Conservation (phyloP, 2,797 vertebrate species). For the Typhlichthys subterraneus region DNA sequence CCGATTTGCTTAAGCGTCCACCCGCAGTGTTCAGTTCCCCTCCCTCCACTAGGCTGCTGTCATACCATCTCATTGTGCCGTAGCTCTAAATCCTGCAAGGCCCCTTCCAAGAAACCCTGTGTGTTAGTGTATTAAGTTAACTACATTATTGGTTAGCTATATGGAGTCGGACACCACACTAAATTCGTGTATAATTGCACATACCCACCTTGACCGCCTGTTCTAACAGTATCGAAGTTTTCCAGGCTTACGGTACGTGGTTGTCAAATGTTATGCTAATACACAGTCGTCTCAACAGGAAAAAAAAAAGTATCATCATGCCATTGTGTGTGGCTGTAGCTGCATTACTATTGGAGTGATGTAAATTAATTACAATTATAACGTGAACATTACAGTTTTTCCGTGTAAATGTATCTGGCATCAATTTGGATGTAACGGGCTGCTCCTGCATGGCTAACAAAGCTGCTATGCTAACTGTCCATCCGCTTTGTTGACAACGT, state of each 20-base stretch:
- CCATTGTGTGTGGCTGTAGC: constrained; percentile 22
- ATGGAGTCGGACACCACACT: not conserved
- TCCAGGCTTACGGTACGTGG: constrained; percentile 1
- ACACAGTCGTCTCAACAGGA: constrained; percentile 37
- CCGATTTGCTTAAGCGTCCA: constrained; percentile 43
- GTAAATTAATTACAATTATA: not conserved
- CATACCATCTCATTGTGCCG: constrained; percentile 32
- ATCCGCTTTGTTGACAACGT: constrained; percentile 78
- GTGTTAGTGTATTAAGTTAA: not conserved
- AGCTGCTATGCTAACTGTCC: constrained; percentile 63
- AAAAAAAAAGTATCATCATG: constrained; percentile 44
- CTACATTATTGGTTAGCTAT: not conserved
- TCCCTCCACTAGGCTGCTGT: constrained; percentile 47
- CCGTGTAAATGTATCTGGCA: constrained; percentile 12
- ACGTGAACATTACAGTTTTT: not conserved
- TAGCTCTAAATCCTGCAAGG: constrained; percentile 22
- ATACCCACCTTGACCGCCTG: constrained; percentile 3
- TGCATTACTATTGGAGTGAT: not conserved
- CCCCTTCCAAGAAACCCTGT: constrained; percentile 18
- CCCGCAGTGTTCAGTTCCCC: constrained; percentile 23
- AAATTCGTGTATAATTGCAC: constrained; percentile 2
- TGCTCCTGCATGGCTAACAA: constrained; percentile 64
- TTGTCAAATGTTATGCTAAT: constrained; percentile 51
- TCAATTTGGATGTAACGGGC: constrained; percentile 42
- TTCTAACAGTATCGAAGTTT: not conserved